Evolutionary conservation across 2,113 vertebrate genomes (phyloP), one percentile per base, ranked within the genome.

Genomic region (Thunnus maccoyii): DNA sequence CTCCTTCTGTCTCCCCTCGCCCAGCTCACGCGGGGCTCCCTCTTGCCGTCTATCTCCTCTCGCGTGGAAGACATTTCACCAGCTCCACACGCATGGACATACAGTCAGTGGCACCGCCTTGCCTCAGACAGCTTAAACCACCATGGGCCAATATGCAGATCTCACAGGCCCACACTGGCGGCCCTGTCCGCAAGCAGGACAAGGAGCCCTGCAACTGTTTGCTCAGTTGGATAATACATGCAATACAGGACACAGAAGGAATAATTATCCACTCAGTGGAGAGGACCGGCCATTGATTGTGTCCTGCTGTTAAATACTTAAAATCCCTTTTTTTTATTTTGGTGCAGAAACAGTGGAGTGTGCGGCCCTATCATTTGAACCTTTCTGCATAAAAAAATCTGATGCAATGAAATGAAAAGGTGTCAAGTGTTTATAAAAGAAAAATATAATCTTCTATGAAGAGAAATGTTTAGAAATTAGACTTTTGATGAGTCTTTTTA

Each of bases 1-100:
- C 87, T 94, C 95, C 94, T 95, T 95, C 94, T 96, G 94, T 95
- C 91, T 89, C 80, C 83, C 73, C 89, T 78, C 80, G 62, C 72
- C 79, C 61, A 60, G 66, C 90, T 93, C 89, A 87, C 87, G 72
- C 88, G 64, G 78, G 76, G 71, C 87, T 87, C 85, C 80, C 89
- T 86, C 83, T 83, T 50, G 85, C 79, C 54, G 79, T 90, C 85
- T 87, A 82, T 91, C 89, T 94, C 90, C 94, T 92, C 84, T 95
- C 92, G 56, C 3, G 86, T 91, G 91, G 91, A 93, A 93, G 86
- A 91, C 81, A 90, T 91, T 88, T 93, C 88, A 95, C 95, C 93
- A 94, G 93, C 93, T 93, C 91, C 88, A 87, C 91, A 92, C 84
- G 81, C 93, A 90, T 65, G 78, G 83, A 92, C 89, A 89, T 80